Base-by-base conservation (phyloP, 2,113 vertebrate genomes). In the Mandrillus leucophaeus region DNA sequence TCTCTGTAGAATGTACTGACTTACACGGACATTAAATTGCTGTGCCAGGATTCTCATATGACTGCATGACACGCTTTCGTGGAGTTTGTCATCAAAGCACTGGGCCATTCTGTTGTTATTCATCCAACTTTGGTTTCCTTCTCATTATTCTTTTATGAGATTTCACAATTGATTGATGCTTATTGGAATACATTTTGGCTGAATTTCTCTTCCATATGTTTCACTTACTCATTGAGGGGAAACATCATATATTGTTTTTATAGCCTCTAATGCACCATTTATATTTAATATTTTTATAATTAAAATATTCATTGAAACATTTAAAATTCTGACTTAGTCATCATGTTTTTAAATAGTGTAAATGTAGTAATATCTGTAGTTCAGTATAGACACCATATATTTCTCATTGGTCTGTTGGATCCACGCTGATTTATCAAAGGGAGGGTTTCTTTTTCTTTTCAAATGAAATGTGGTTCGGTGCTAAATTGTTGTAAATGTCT, bases 71-170 rank as follows among this genome's bases (percentile, higher is more conserved):
- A 72, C 55, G 93, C 57, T 18, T 23, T 22, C 8, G 0, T 11
- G 96, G 50, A 95, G 78, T 97, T 96, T 50, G 6, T 88, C 35
- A 86, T 0, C 0, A 75, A 20, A 18, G 66, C 23, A 66, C 92
- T 82, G 48, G 78, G 61, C 90, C 96, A 40, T 97, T 84, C 50
- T 30, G 14, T 16, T 73, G 0, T 76, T 40, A 90, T 92, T 97
- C 76, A 95, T 94, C 43, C 73, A 64, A 88, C 9, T 50, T 95
- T 73, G 70, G 0, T 93, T 91, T 88, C 80, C 94, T 64, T 40
- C 50, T 85, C 52, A 61, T 38, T 86, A 88, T 81, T 89, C 90
- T 93, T 96, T 95, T 64, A 83, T 95, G 66, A 83, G 64, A 73
- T 45, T 80, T 80, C 52, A 79, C 72, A 85, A 55, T 32, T 84